These are phyloP conservation scores for Philonicus albiceps DNA, from an alignment of 2,888 invertebrate genomes.

Conservation along the genomic window DNA sequence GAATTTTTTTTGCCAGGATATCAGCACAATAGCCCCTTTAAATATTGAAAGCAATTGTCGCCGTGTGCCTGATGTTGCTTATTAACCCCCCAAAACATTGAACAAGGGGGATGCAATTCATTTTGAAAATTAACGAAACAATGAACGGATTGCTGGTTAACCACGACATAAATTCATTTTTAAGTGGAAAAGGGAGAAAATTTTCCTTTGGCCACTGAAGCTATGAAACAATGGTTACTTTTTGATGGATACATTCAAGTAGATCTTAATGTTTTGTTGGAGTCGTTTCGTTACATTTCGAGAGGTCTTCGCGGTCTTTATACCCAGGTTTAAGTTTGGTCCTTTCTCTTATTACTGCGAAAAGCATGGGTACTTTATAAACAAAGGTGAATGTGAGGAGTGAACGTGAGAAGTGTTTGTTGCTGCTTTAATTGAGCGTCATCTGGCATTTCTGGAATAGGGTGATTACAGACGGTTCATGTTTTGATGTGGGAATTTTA, in stretches of 20 bases:
- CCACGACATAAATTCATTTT: not conserved
- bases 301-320: constrained; percentile 37
- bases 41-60: not conserved
- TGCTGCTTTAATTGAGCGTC: not conserved
- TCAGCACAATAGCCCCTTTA: not conserved
- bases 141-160: constrained; percentile 15
- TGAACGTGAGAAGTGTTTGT: constrained; percentile 20
- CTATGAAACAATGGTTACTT: not conserved
- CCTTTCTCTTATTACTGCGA: not conserved
- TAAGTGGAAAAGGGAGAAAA: not conserved
- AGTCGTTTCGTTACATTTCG: constrained; percentile 46
- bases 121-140: constrained; percentile 8
- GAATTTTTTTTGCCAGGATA: constrained; percentile 2
- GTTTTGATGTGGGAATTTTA: not conserved
- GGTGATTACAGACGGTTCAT: not conserved
- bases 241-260: constrained; percentile 37
- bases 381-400: not conserved
- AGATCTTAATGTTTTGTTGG: constrained; percentile 43
- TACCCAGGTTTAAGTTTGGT: constrained; percentile 10
- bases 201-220: not conserved
- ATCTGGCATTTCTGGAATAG: not conserved
- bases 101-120: constrained; percentile 13
- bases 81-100: not conserved
- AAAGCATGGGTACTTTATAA: not conserved
- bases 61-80: constrained; percentile 5